phyloP scores from a whole-genome alignment of 2,888 invertebrate genomes.

The Muschampia plurimacula region DNA sequence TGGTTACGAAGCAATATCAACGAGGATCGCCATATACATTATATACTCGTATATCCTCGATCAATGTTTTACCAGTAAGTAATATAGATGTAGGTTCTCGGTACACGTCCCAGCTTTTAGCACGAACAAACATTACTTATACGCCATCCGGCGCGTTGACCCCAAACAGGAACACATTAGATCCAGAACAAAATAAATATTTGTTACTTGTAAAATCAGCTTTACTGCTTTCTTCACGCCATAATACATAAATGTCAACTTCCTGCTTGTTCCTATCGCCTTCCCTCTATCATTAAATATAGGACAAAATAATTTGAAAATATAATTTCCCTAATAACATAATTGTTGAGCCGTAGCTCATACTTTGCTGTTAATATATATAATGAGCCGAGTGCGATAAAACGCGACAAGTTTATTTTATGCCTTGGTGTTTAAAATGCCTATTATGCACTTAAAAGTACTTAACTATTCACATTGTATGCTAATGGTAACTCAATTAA shows the following conservation, averaged over 20 bases:
- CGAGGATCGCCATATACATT: not conserved
- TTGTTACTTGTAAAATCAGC: constrained; percentile 35
- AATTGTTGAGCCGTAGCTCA: constrained; percentile 16
- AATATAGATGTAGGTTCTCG: constrained; percentile 22
- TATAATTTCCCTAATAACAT: constrained; percentile 28
- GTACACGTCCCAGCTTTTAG: constrained; percentile 73
- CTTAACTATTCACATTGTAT: constrained; percentile 14
- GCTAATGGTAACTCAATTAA: constrained; percentile 29
- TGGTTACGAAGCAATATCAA: constrained; percentile 24
- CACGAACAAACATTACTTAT: constrained; percentile 77
- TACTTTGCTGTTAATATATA: constrained; percentile 14
- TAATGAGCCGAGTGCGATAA: constrained; percentile 18
- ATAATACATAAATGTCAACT: not conserved
- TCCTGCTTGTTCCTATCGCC: constrained; percentile 13
- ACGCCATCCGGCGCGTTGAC: constrained; percentile 73
- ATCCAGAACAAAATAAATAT: constrained; percentile 59
- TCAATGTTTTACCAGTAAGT: not conserved
- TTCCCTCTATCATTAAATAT: constrained; percentile 26
- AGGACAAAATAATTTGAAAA: constrained; percentile 13
- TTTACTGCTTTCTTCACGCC: not conserved
- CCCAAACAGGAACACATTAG: constrained; percentile 66
- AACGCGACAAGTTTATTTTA: constrained; percentile 33
- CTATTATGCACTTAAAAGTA: constrained; percentile 26
- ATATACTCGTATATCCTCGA: not conserved
- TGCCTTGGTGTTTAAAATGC: constrained; percentile 14